These are phyloP conservation scores for Allophyes oxyacanthae DNA, from an alignment of 2,888 invertebrate genomes.

Conservation along the genomic window DNA sequence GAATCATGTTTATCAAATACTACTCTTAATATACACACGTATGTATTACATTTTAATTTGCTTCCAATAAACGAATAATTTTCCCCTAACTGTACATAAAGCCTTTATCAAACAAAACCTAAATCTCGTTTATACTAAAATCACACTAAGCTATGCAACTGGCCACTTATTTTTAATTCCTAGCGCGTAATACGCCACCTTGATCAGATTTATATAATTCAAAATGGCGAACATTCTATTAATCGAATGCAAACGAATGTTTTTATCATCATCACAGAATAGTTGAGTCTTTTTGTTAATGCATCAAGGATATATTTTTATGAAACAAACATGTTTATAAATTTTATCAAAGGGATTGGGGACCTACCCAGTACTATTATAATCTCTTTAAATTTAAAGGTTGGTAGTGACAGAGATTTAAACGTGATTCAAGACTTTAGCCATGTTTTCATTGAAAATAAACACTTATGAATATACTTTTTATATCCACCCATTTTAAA, in stretches of 20 bases:
- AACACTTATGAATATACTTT: too few relatives aligned
- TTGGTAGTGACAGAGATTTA: too few relatives aligned
- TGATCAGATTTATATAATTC: constrained; percentile 60
- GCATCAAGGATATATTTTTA: constrained; percentile 44
- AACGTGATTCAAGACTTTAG: too few relatives aligned
- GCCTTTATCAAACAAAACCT: constrained; percentile 86
- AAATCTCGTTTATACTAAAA: constrained; percentile 79
- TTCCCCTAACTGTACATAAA: constrained; percentile 86
- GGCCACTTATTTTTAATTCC: constrained; percentile 72
- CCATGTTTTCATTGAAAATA: too few relatives aligned
- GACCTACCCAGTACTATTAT: too few relatives aligned
- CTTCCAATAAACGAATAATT: constrained; percentile 79
- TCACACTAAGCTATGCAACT: constrained; percentile 85
- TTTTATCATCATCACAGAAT: constrained; percentile 81
- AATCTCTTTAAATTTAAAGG: too few relatives aligned
- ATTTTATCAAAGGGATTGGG: too few relatives aligned
- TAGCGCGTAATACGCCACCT: constrained; percentile 74
- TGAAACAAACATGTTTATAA: too few relatives aligned
- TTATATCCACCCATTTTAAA: too few relatives aligned
- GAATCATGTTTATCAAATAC: constrained; percentile 86
- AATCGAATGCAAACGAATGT: constrained; percentile 70
- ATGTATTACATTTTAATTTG: constrained; percentile 75
- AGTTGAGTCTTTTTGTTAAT: constrained; percentile 68
- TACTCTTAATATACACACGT: constrained; percentile 84
- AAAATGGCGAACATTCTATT: constrained; percentile 75